Evolutionary conservation across 2,113 vertebrate genomes (phyloP), one percentile per base, ranked within the genome.

Genomic region (Anolis carolinensis): DNA sequence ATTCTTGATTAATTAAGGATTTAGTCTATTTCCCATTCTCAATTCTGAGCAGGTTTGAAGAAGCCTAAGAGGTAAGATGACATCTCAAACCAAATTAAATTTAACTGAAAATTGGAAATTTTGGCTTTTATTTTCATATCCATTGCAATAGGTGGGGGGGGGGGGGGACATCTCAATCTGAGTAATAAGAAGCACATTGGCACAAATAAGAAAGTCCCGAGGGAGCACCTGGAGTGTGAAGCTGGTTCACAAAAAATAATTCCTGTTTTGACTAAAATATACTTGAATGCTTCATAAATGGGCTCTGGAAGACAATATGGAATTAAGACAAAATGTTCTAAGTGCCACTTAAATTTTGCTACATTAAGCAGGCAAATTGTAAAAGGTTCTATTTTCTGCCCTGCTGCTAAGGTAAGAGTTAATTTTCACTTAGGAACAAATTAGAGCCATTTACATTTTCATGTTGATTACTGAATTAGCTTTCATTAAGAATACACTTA

Each of bases 401-500:
- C 95, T 97, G 96, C 95, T 95, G 95, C 96, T 98, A 97, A 97
- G 97, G 96, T 97, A 97, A 97, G 96, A 98, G 97, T 97, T 98
- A 98, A 98, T 98, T 97, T 97, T 97, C 95, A 95, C 96, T 97
- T 95, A 95, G 96, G 98, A 98, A 97, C 96, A 97, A 97, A 98
- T 97, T 97, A 96, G 95, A 95, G 97, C 97, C 96, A 97, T 98
- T 98, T 99, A 97, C 97, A 98, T 98, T 97, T 98, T 97, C 97
- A 97, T 97, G 97, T 97, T 98, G 97, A 98, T 98, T 98, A 98
- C 97, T 97, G 97, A 98, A 98, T 98, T 98, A 98, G 97, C 97
- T 98, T 98, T 98, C 98, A 98, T 99, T 98, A 98, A 98, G 97
- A 98, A 98, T 98, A 98, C 97, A 97, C 97, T 98, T 98, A 98